Evolutionary conservation across 2,797 vertebrate species (phyloP).

Genomic region (Pelobates cultripes): DNA sequence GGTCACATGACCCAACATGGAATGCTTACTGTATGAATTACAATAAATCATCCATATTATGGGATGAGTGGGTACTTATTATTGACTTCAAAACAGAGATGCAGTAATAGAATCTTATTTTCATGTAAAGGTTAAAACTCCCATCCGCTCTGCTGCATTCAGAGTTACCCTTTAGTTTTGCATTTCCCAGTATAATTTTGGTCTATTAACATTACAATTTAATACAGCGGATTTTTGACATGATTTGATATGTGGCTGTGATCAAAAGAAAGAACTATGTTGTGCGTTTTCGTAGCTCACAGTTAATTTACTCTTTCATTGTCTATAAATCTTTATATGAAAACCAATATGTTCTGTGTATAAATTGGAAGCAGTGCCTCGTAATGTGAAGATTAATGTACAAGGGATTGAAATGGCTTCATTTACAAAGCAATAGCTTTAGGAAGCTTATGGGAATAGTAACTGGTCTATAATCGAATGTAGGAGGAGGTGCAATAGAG

Average conservation of each 20-base stretch:
- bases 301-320: conserved; percentile 38
- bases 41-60: conserved; percentile 43
- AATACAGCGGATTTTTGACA: conserved; percentile 26
- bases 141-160: not conserved
- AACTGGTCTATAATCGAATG: not conserved
- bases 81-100: conserved; percentile 30
- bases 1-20: conserved; percentile 31
- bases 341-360: conserved; percentile 34
- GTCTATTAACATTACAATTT: conserved; percentile 44
- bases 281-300: conserved; percentile 32
- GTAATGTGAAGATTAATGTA: conserved; percentile 45
- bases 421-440: conserved; percentile 25
- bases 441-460: conserved; percentile 30
- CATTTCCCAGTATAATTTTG: not conserved
- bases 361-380: conserved; percentile 37
- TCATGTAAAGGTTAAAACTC: conserved; percentile 1
- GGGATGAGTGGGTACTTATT: conserved; percentile 30
- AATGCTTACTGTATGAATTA: conserved; percentile 18
- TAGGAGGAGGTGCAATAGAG: not conserved
- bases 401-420: conserved; percentile 16
- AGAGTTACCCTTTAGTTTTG: not conserved
- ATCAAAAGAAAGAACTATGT: conserved; percentile 43
- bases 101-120: conserved; percentile 5
- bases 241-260: conserved; percentile 35
- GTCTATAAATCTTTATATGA: conserved; percentile 49